Evolutionary conservation across 2,888 invertebrate genomes (phyloP), one percentile per base, ranked within the genome.

Genomic region (Cheilosia scutellata): DNA sequence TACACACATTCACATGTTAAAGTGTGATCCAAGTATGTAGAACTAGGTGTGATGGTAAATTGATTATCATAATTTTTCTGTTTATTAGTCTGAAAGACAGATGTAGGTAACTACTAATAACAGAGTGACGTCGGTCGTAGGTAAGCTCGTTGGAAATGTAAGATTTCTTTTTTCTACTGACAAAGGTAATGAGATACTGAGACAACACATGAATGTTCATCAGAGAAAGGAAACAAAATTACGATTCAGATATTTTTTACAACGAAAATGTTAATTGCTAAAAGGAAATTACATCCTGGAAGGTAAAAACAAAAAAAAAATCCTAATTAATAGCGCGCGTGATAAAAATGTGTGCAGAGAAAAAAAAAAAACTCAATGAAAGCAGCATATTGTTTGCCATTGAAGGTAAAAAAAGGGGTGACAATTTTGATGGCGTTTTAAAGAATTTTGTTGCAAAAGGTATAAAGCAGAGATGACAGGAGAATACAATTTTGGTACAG

Each of bases 221-320:
- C 20, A 27, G 13, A 29, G 47, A 37, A 40, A 16, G 11, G 4
- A 42, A 51, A 53, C 13, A 65, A 53, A 66, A 51, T 37, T 27
- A 27, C 27, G 42, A 58, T 58, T 58, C 47, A 0, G 47, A 37
- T 58, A 40, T 37, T 47, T 57, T 44, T 58, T 47, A 37, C 47
- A 37, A 49, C 25, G 37, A 42, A 72, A 62, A 72, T 72, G 72
- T 51, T 72, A 72, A 72, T 72, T 72, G 72, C 72, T 72, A 62
- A 72, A 62, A 51, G 72, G 60, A 72, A 72, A 72, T 72, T 72
- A 72, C 72, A 62, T 72, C 51, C 31, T 53, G 2, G 4, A 51
- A 47, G 20, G 4, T 3, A 16, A 16, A 47, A 16, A 47, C 7
- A 11, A 51, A 62, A 60, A 62, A 71, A 60, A 31, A 31, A 33